phyloP scores from a whole-genome alignment of 1,140 invertebrate genomes.

The Adoxophyes honmai region DNA sequence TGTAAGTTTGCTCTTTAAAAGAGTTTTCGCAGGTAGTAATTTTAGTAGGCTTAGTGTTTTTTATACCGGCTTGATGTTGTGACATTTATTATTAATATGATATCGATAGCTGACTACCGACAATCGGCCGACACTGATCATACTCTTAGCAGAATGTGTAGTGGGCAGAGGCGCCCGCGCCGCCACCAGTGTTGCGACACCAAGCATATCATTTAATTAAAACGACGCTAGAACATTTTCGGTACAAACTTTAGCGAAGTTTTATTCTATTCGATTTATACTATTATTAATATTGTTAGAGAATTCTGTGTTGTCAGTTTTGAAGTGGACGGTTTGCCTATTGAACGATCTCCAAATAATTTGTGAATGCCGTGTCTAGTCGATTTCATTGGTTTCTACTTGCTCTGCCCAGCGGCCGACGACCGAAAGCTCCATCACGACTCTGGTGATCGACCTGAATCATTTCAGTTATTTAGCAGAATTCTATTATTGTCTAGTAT shows the following conservation, averaged over 20 bases:
- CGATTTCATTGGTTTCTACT: constrained; percentile 47
- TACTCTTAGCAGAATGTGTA: constrained; percentile 76
- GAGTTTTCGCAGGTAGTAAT: constrained; percentile 78
- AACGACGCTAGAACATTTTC: constrained; percentile 69
- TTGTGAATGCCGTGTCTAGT: constrained; percentile 57
- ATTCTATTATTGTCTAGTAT: constrained; percentile 75
- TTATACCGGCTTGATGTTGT: constrained; percentile 79
- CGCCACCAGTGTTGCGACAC: constrained; percentile 71
- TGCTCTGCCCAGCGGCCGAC: constrained; percentile 25
- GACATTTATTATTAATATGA: constrained; percentile 76
- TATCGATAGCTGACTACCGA: constrained; percentile 61
- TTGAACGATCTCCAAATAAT: constrained; percentile 22
- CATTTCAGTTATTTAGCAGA: constrained; percentile 76
- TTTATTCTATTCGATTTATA: constrained; percentile 70
- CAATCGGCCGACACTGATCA: constrained; percentile 64
- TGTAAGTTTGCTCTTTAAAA: constrained; percentile 78
- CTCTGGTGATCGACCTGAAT: constrained; percentile 57
- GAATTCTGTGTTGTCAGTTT: constrained; percentile 59
- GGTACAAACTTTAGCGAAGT: constrained; percentile 73
- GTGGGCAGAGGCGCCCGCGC: constrained; percentile 58
- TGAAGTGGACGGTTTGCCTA: constrained; percentile 44
- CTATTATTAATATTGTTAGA: constrained; percentile 73
- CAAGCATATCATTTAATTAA: constrained; percentile 75
- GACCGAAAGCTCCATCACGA: constrained; percentile 43
- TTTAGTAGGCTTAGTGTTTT: constrained; percentile 79